These are phyloP conservation scores for Scotopteryx bipunctaria DNA, from an alignment of 2,888 invertebrate genomes.

Conservation along the genomic window DNA sequence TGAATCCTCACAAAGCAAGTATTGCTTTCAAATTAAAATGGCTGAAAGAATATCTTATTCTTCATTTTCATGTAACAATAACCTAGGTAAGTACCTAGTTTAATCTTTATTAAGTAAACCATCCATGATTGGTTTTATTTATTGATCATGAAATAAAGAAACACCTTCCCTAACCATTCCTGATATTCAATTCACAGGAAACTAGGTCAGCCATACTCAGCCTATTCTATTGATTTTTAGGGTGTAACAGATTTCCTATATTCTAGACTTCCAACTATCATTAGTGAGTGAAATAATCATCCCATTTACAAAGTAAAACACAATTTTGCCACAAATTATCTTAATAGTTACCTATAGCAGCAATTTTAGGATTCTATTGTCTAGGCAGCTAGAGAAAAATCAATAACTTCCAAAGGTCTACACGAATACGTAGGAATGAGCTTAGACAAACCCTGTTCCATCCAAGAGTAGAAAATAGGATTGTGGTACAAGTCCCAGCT, in stretches of 20 bases:
- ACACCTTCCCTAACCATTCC: too few relatives aligned
- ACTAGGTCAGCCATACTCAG: constrained; percentile 17
- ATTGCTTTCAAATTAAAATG: too few relatives aligned
- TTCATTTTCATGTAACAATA: too few relatives aligned
- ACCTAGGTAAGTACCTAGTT: too few relatives aligned
- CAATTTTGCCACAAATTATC: too few relatives aligned
- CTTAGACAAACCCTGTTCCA: constrained; percentile 24
- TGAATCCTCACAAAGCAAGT: too few relatives aligned
- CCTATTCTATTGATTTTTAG: constrained; percentile 22
- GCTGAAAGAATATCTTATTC: too few relatives aligned
- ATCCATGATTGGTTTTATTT: too few relatives aligned
- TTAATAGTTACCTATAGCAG: neutral
- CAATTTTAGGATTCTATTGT: constrained; percentile 51
- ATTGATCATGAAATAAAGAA: too few relatives aligned
- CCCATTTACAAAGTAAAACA: neutral
- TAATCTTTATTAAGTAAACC: too few relatives aligned
- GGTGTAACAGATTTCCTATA: constrained; percentile 3
- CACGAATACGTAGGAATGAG: constrained; percentile 34
- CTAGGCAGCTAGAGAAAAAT: constrained; percentile 68
- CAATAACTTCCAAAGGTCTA: constrained; percentile 70
- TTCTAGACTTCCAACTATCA: too few relatives aligned
- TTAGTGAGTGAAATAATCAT: neutral
- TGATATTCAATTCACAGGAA: neutral
- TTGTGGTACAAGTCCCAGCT: constrained; percentile 5
- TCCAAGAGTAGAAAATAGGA: constrained; percentile 5